Percentiles rank a stretch among this genome's conserved stretches.
Conservation (phyloP, 1,140 invertebrate species). For the Heliconius himera region DNA sequence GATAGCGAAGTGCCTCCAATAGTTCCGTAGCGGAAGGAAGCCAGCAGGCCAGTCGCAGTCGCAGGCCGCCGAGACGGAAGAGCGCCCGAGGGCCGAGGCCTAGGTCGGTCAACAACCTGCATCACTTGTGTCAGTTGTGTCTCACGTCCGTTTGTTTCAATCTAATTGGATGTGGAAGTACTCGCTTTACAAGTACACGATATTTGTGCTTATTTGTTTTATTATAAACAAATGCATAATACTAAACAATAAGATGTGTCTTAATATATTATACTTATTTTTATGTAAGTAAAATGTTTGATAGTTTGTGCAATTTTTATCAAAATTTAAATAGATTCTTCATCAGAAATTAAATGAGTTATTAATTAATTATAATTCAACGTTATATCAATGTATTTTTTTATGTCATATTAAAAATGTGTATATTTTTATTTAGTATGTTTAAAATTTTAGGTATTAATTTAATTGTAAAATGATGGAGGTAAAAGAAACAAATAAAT, state of each 20-base stretch:
- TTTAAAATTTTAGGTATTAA: not conserved
- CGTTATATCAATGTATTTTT: not conserved
- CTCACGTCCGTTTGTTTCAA: not conserved
- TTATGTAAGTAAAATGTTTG: not conserved
- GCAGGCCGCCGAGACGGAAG: conserved; percentile 27
- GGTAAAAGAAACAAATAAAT: conserved; percentile 53
- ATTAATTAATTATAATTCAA: not conserved
- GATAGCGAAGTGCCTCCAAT: not conserved
- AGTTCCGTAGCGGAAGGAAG: conserved; percentile 35
- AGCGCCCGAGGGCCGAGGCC: conserved; percentile 32
- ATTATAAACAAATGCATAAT: not conserved
- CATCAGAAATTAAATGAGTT: no score
- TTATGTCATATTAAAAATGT: no score
- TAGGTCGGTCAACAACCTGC: conserved; percentile 34
- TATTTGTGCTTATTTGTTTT: not conserved
- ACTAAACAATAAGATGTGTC: no score
- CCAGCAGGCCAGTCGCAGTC: conserved; percentile 21
- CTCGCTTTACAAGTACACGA: not conserved
- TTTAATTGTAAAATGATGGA: conserved; percentile 2
- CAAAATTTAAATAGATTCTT: not conserved
- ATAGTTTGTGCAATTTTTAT: not conserved
- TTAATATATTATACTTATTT: not conserved
- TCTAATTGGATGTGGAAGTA: not conserved
- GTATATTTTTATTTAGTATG: not conserved
- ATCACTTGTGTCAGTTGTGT: not conserved